phyloP scores from a whole-genome alignment of 2,797 vertebrate species.

The Tachyglossus aculeatus region DNA sequence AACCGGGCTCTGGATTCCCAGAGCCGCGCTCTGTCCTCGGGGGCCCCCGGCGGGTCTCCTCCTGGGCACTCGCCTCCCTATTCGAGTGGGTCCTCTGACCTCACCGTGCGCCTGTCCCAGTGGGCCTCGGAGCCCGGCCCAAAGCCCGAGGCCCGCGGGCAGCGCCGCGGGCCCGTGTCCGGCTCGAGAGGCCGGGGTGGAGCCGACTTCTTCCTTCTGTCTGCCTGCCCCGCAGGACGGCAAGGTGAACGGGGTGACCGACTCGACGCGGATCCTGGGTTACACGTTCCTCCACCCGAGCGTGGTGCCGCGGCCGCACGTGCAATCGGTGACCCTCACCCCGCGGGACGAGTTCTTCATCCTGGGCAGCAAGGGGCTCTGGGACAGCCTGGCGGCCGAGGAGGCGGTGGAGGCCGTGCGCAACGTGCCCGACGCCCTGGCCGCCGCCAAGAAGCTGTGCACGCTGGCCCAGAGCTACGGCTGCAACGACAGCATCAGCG shows the following conservation, averaged over 20 bases:
- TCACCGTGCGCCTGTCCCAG: too few relatives aligned
- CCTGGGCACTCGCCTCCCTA: too few relatives aligned
- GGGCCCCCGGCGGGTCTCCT: too few relatives aligned
- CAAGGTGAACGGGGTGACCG: conserved; percentile 97
- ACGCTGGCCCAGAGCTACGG: conserved; percentile 96
- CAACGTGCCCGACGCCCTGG: conserved; percentile 89
- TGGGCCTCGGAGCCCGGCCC: too few relatives aligned
- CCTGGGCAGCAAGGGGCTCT: conserved; percentile 92
- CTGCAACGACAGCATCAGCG: conserved; percentile 92
- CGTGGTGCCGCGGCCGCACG: conserved; percentile 90
- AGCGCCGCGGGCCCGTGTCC: neutral
- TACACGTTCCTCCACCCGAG: conserved; percentile 98
- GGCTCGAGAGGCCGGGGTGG: accelerated
- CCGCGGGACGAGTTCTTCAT: conserved; percentile 97
- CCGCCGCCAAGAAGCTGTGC: conserved; percentile 95
- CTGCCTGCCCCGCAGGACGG: conserved; percentile 82
- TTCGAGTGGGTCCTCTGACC: too few relatives aligned
- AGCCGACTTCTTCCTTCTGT: neutral
- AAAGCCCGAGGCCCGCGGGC: too few relatives aligned
- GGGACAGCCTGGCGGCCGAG: conserved; percentile 85
- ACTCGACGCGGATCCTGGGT: conserved; percentile 95
- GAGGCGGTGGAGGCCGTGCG: conserved; percentile 92
- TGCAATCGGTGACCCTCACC: conserved; percentile 90
- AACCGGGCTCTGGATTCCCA: too few relatives aligned
- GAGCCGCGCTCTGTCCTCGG: too few relatives aligned